Base-by-base conservation (phyloP, 2,113 vertebrate genomes). In the Dendropsophus ebraccatus region DNA sequence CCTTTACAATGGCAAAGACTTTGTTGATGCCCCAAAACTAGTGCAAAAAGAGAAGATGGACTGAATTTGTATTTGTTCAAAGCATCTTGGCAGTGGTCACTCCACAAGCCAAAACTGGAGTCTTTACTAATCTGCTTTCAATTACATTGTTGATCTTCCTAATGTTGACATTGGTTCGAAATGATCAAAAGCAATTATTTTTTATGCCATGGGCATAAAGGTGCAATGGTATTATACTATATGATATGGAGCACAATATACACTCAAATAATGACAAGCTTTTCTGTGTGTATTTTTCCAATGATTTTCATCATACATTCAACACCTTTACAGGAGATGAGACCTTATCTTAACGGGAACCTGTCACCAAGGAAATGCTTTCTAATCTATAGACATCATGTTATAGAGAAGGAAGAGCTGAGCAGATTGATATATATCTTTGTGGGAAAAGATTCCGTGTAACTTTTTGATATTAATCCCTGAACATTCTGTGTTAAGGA, bases 21-120 rank as follows among this genome's bases (percentile, higher is more conserved):
- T 99, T 88, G 97, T 99, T 0, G 97, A 99, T 87, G 95, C 97
- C 2, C 97, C 97, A 70, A 96, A 92, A 90, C 90, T 99, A 87
- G 96, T 98, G 54, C 97, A 99, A 92, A 99, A 99, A 83, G 97
- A 99, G 92, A 99, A 99, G 95, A 95, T 97, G 96, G 97, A 99
- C 96, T 99, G 97, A 99, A 97, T 95, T 92, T 98, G 96, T 96
- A 94, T 92, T 94, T 99, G 98, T 98, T 97, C 97, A 96, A 97
- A 97, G 96, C 96, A 94, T 96, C 96, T 97, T 30, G 92, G 96
- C 92, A 92, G 92, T 45, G 91, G 95, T 73, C 95, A 96, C 88
- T 93, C 95, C 90, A 85, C 92, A 17, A 88, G 89, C 88, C 96
- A 92, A 88, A 89, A 88, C 52, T 97, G 96, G 97, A 97, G 95